Evolutionary conservation across 2,797 vertebrate species (phyloP).

Genomic region (Zalophus californianus): DNA sequence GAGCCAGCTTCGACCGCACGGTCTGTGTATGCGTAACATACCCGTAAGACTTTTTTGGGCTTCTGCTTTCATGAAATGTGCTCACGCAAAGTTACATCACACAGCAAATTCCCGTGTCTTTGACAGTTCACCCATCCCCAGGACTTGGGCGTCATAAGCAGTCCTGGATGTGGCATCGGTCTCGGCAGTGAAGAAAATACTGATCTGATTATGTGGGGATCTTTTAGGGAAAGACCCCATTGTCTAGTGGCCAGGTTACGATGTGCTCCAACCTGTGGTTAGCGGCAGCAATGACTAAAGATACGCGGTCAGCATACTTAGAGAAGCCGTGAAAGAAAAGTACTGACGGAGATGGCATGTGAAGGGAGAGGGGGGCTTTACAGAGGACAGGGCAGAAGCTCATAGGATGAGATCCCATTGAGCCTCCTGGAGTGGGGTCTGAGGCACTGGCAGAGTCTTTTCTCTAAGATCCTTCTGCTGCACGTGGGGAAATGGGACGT

Average conservation of each 20-base stretch:
- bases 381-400: neutral
- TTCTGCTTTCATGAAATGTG: neutral
- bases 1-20: neutral
- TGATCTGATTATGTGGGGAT: neutral
- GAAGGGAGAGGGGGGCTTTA: neutral
- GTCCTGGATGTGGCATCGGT: neutral
- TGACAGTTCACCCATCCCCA: neutral
- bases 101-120: neutral
- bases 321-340: neutral
- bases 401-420: neutral
- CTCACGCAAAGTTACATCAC: neutral
- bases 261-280: neutral
- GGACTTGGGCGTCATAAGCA: neutral
- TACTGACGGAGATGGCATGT: neutral
- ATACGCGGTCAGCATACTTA: neutral
- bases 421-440: neutral
- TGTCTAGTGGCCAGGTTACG: neutral
- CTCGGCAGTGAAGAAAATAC: neutral
- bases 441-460: neutral
- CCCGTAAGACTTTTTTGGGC: neutral
- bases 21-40: neutral
- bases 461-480: neutral
- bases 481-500: fast-evolving
- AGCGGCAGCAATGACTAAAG: neutral
- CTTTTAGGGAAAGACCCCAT: neutral